Base-by-base conservation (phyloP, 2,888 invertebrate genomes). In the Atrina japonica region DNA sequence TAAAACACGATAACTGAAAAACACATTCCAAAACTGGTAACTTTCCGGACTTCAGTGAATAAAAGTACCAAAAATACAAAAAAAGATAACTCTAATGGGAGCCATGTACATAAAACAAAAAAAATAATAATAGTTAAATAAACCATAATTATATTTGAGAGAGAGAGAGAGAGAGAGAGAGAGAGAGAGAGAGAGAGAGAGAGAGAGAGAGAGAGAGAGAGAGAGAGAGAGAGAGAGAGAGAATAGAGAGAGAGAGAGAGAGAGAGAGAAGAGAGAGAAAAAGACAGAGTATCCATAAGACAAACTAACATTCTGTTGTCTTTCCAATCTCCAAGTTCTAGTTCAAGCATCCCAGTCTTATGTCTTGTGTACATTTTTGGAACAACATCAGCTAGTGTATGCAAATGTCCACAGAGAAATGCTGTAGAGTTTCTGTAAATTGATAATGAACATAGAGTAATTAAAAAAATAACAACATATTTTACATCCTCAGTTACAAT, bases 281-380 rank as follows among this genome's bases (percentile, higher is more conserved):
- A 45, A 45, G n/a, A 3, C 3, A 45, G 18, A 45, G 7, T 18
- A 45, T 16, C 9, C 18, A 18, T 45, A 18, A 45, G 18, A 18
- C 45, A 1, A 27, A 76, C 85, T 77, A 92, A 95, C 95, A 95
- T 93, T 92, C 97, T 93, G 87, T 95, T 95, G 84, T 96, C 95
- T 91, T 96, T 97, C 97, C 97, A 97, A 91, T 97, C 97, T 9
- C 95, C 96, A 64, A 97, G 91, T 91, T 97, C 97, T 68, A 97
- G 92, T 91, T 97, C 97, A 70, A 97, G 91, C 87, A 93, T 95
- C 3, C 97, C 97, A 73, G 93, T 93, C 81, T 94, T 93, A 86
- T 97, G 97, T 80, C 95, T 92, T 0, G 96, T 95, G 87, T 97
- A 96, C 97, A 97, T 97, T 77, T 94, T 92, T 7, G 95, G 94